phyloP scores from a whole-genome alignment of 2,113 vertebrate genomes.

The Cairina moschata region DNA sequence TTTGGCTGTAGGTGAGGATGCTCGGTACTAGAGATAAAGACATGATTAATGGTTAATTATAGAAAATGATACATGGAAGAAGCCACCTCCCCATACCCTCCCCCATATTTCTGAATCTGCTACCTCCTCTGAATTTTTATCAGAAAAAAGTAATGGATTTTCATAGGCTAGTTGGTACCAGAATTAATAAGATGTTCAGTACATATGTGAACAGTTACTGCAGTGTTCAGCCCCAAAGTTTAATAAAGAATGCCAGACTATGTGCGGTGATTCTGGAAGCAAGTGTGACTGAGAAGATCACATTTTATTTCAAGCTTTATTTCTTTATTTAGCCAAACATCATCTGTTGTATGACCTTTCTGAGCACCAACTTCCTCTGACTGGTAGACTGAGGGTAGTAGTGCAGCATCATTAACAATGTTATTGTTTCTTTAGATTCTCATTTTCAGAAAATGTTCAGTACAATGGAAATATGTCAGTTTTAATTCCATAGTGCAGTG shows the following conservation, averaged over 20 bases:
- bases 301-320: neutral
- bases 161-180: neutral
- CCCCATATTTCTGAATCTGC: neutral
- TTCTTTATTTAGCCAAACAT: neutral
- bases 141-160: neutral
- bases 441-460: neutral
- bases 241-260: neutral
- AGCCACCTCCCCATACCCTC: too few relatives aligned
- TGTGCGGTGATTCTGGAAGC: neutral
- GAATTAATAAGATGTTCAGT: neutral
- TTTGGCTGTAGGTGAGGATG: conserved; percentile 34
- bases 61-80: neutral
- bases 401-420: neutral
- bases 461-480: neutral
- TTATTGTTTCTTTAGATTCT: neutral
- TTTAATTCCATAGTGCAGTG: neutral
- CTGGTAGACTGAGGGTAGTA: neutral
- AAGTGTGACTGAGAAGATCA: neutral
- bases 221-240: neutral
- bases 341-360: neutral
- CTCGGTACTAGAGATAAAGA: conserved; percentile 30
- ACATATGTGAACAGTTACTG: neutral
- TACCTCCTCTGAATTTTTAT: conserved; percentile 8
- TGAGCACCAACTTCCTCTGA: neutral
- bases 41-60: conserved; percentile 26